Base-by-base conservation (phyloP, 2,888 invertebrate genomes). In the Lepidonotus clava region DNA sequence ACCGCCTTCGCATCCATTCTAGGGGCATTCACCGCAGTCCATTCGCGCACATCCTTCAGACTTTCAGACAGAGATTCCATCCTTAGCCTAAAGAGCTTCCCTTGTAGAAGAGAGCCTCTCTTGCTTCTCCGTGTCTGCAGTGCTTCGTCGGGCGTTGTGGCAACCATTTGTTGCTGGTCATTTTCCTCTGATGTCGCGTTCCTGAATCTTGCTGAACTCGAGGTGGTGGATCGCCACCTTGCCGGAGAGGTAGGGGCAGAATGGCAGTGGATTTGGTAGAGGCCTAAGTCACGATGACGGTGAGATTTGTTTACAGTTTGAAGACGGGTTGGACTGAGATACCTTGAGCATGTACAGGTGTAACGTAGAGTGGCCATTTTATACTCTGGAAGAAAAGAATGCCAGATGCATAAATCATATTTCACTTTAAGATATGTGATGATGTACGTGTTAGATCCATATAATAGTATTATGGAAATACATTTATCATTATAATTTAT, bases 1-100 rank as follows among this genome's bases (percentile, higher is more conserved):
- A 88, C 32, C 0, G 85, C 28, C 28, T 40, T 41, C 28, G 77
- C 51, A 32, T 86, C 87, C 18, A 87, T 41, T 32, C 53, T 86
- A 6, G 83, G 61, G 8, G 83, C 36, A 21, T 85, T 38, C 21
- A 4, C n/a, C 0, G 61, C 32, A 1, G 85, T 66, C 85, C 85
- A 85, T 4, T 85, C 85, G 2, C 66, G 66, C 0, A 51, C 36
- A n/a, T 71, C 46, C 34, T 36, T 34, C 21, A 41, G 28, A 41
- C 41, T 51, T 5, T 46, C 46, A 0, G 66, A 32, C 24, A 71
- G n/a, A 32, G 83, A 14, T 32, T 38, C 34, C 5, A 83, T 11
- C 36, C n/a, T 53, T 8, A 71, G 24, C 36, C 18, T 11, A 71
- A 71, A 14, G 36, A 36, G 71, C 1, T 38, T 38, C 36, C 6